Evolutionary conservation across 2,113 vertebrate genomes (phyloP), one percentile per base, ranked within the genome.

Genomic region (Petaurus breviceps): DNA sequence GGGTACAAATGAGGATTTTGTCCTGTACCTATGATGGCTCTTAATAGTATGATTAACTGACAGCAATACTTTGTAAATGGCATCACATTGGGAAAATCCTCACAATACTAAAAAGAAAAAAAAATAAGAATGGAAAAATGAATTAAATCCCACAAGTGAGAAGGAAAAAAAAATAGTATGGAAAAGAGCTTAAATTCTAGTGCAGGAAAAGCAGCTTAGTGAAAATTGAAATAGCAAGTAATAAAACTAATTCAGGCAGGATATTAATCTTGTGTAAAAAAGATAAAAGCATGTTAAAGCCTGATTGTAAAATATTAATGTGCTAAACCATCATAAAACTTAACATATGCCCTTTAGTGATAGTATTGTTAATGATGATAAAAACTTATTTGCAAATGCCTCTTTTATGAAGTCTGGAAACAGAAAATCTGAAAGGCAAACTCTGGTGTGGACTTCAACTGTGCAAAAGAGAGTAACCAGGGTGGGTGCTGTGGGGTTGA

Each of bases 221-320:
- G 91, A 96, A 98, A 98, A 98, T 43, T 96, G 94, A 98, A 98
- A 98, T 96, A 97, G 31, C n/a, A 94, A 77, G 53, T 96, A 98
- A 97, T 97, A 97, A 98, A 98, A 97, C 61, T 98, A 98, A 98
- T 96, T 98, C 94, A 98, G 90, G 91, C 51, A 97, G 95, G 94
- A 95, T 98, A 95, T 95, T 98, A 98, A 97, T 98, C 95, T 98
- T 97, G 61, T 96, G n/a, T 96, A 43, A 96, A 97, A 97, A 97
- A 96, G 53, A 96, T 96, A 97, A 98, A 98, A 96, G 6, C 43
- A 91, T 96, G 68, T 96, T 98, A 97, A 98, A 97, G 25, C 10
- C 96, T 97, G 96, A 97, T 97, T 97, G 95, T 97, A 97, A 98
- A 98, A 97, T 98, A 98, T 96, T 98, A 97, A 98, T 97, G 91